A percentile compares a stretch with the other conserved stretches of the same genome.
Evolutionary conservation across 2,113 vertebrate genomes (phyloP).

Genomic region (Podarcis muralis): DNA sequence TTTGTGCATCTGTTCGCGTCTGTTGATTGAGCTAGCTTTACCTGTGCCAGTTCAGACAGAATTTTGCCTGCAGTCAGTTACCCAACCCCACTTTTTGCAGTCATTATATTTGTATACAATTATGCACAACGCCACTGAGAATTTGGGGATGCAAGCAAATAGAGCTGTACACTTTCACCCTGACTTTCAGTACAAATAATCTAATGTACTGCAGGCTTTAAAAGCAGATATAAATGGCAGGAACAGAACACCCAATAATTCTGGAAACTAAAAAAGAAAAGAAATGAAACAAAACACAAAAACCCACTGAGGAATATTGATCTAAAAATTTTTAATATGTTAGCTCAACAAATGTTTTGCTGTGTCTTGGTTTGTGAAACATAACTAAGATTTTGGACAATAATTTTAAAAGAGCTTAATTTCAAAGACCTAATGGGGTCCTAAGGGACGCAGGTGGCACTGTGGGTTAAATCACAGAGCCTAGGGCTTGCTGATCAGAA

Average conservation of each 20-base stretch:
- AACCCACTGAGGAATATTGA: not conserved
- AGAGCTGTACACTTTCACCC: rapidly evolving
- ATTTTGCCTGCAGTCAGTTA: not conserved
- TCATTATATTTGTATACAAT: rapidly evolving
- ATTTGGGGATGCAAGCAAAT: not conserved
- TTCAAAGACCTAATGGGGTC: not conserved
- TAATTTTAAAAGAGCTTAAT: not conserved
- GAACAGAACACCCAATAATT: not conserved
- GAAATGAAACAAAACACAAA: no score
- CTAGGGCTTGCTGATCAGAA: no score
- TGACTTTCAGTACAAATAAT: rapidly evolving
- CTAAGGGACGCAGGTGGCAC: not conserved
- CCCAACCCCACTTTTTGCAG: not conserved
- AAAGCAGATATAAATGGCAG: not conserved
- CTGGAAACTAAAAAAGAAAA: not conserved
- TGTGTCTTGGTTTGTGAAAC: not conserved
- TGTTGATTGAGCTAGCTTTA: not conserved
- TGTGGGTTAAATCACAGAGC: no score
- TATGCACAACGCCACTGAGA: rapidly evolving
- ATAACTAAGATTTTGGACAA: not conserved
- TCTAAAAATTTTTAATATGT: not conserved
- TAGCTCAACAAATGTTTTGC: not conserved
- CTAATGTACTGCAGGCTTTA: not conserved
- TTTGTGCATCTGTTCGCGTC: not conserved
- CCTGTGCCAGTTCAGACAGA: not conserved